Conservation (phyloP, 2,113 vertebrate species). For the Dinomys branickii region DNA sequence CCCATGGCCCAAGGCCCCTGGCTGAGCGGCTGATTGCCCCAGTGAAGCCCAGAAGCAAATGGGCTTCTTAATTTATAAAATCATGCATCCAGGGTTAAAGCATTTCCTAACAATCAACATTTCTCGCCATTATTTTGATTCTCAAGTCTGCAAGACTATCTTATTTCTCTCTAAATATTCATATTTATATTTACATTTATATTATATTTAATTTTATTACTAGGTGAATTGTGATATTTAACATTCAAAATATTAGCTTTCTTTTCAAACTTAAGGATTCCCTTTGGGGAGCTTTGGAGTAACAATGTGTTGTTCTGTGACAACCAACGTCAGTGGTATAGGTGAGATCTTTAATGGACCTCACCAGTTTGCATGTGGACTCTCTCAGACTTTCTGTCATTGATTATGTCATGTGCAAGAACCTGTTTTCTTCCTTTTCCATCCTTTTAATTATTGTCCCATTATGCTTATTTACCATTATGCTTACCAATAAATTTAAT, state of each 20-base stretch:
- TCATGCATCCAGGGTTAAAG: not conserved
- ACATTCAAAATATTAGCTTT: not conserved
- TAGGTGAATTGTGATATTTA: not conserved
- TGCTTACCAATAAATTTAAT: not conserved
- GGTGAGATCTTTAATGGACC: not conserved
- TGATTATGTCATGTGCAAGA: not conserved
- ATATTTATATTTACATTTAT: not conserved
- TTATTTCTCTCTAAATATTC: not conserved
- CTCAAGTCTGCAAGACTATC: not conserved
- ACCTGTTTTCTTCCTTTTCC: not conserved
- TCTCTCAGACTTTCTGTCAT: not conserved
- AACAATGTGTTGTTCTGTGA: not conserved
- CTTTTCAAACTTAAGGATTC: not conserved
- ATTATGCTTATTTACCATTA: not conserved
- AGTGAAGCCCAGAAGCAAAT: not conserved
- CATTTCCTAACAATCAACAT: not conserved
- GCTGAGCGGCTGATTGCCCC: not conserved
- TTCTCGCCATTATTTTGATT: not conserved
- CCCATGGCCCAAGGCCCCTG: not conserved
- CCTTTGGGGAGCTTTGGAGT: not conserved
- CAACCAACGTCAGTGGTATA: not conserved
- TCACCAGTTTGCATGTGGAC: not conserved
- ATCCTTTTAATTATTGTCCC: not conserved
- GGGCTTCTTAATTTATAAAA: not conserved
- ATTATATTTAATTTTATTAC: not conserved